Evolutionary conservation across 2,113 vertebrate genomes (phyloP), one percentile per base, ranked within the genome.

Genomic region (Ardeotis arabs): DNA sequence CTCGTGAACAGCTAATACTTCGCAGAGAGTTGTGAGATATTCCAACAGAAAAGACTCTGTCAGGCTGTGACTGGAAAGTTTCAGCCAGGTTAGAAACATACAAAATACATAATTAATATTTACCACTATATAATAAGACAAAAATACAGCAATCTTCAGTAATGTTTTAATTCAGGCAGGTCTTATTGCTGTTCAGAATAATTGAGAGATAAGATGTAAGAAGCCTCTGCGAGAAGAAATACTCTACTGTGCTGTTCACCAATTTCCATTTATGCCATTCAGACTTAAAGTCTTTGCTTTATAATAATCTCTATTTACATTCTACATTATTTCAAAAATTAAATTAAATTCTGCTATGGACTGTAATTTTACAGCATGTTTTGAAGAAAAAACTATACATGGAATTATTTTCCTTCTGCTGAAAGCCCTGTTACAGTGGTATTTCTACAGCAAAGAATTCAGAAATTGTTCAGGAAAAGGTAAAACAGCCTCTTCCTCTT

Each of bases 181-280:
- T 88, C 78, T 93, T 86, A 50, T 11, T 90, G 52, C 39, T 87
- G 19, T 84, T 80, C 72, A 90, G 9, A 18, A 18, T 33, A 94
- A 87, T 29, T 83, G 45, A 20, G 39, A 70, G 85, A 67, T 63
- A 82, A 78, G 28, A 62, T 50, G 22, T 68, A 78, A 94, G 50
- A 92, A 89, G 81, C 11, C 45, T 91, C 47, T 64, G 56, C 11
- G 6, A 79, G 62, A 84, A 59, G 35, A 88, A 90, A 90, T n/a
- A 11, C 12, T 90, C n/a, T 56, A 58, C 45, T 79, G 17, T 69
- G 69, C 21, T 87, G 17, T 76, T 92, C 79, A 66, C 37, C 70
- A 67, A 7, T 79, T 74, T 94, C 52, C 27, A 74, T 79, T 93
- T 91, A 67, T 80, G 81, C 45, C 85, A 87, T 74, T 96, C 87